Evolutionary conservation across 2,113 vertebrate species (phyloP).

Genomic region (Symphodus melops): DNA sequence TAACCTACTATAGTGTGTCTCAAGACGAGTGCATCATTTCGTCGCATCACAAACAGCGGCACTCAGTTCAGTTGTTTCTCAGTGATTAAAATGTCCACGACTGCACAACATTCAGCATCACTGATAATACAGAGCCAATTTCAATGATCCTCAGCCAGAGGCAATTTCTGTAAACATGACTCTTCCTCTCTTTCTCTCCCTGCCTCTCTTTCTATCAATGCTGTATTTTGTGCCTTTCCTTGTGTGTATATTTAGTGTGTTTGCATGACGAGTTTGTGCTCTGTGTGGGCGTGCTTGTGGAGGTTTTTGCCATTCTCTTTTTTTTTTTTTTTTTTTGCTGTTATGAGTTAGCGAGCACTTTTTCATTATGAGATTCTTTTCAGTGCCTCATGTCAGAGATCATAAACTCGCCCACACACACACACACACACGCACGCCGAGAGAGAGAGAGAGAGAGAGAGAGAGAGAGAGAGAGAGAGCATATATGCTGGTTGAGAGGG

Average conservation of each 20-base stretch:
- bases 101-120: conserved; percentile 26
- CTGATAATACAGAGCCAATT: conserved; percentile 29
- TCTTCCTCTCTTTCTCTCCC: conserved; percentile 16
- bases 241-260: conserved; percentile 16
- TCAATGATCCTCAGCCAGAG: conserved; percentile 38
- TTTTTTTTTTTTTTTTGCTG: too few relatives aligned
- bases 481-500: conserved; percentile 25
- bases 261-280: background rate
- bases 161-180: conserved; percentile 42
- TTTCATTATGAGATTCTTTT: conserved; percentile 59
- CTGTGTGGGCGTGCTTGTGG: conserved; percentile 34
- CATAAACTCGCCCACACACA: conserved; percentile 17
- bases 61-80: conserved; percentile 43
- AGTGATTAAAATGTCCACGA: conserved; percentile 46
- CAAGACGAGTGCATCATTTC: conserved; percentile 28
- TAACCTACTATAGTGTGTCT: background rate
- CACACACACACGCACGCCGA: background rate
- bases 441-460: too few relatives aligned
- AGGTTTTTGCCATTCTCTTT: conserved; percentile 26
- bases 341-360: conserved; percentile 51
- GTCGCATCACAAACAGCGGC: conserved; percentile 15
- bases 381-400: conserved; percentile 50
- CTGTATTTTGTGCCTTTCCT: background rate
- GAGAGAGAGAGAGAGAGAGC: conserved; percentile 13
- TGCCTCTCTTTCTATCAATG: conserved; percentile 7